Percentiles rank a stretch among this genome's conserved stretches.
These are phyloP conservation scores for Tachina lurida DNA, from an alignment of 2,888 invertebrate species.

Conservation along the genomic window DNA sequence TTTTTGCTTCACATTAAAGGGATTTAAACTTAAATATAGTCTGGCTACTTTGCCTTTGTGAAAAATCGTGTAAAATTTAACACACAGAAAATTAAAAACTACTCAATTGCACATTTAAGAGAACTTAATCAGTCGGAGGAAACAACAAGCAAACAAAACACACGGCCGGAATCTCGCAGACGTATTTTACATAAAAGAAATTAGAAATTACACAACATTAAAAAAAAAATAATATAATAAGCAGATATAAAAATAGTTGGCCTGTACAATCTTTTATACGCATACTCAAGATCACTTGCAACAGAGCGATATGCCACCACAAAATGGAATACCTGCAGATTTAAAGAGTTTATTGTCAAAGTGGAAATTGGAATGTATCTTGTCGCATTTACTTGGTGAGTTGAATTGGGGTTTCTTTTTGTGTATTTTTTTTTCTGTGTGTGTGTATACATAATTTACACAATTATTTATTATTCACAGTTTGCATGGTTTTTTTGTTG, in stretches of 20 bases:
- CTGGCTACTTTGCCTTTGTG: background rate
- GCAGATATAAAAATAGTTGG: background rate
- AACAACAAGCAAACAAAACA: slow-evolving; percentile 20
- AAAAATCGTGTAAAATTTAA: slow-evolving; percentile 34
- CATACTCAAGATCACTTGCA: background rate
- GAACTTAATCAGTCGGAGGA: slow-evolving; percentile 22
- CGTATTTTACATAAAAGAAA: background rate
- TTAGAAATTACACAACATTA: background rate
- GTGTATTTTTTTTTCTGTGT: slow-evolving; percentile 3
- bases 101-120: slow-evolving; percentile 5
- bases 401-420: background rate
- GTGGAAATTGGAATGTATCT: slow-evolving; percentile 63
- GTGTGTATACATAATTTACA: slow-evolving; percentile 6
- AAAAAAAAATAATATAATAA: background rate
- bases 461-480: background rate
- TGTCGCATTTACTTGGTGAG: slow-evolving; percentile 59
- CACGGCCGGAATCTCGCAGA: background rate
- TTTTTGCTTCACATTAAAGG: background rate
- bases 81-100: background rate
- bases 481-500: background rate
- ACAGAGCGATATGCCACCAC: slow-evolving; percentile 20
- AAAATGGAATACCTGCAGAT: background rate
- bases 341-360: slow-evolving; percentile 41
- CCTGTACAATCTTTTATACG: no score
- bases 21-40: background rate